These are phyloP conservation scores for Drosophila nebulosa DNA, from an alignment of 1,140 invertebrate genomes.

Conservation along the genomic window DNA sequence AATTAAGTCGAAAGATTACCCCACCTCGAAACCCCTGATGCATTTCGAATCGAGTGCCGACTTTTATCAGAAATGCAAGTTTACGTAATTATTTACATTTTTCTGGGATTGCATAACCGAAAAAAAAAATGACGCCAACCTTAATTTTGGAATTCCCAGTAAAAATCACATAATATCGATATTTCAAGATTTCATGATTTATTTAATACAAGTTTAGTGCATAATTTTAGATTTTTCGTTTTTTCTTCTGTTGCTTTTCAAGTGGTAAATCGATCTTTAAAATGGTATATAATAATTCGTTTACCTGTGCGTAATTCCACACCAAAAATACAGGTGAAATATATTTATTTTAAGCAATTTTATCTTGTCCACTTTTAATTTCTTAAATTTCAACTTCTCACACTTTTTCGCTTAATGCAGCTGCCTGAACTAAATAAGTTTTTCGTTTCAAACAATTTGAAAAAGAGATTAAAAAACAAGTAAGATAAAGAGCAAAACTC, in stretches of 20 bases:
- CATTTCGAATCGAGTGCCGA: conserved; percentile 7
- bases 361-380: too few species aligned
- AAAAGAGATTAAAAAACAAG: too few species aligned
- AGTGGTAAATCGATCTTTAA: too few species aligned
- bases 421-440: too few species aligned
- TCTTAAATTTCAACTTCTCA: too few species aligned
- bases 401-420: too few species aligned
- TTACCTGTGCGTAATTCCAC: too few species aligned
- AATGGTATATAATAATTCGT: too few species aligned
- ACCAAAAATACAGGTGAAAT: too few species aligned
- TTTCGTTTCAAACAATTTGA: too few species aligned
- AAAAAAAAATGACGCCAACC: background rate
- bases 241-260: background rate
- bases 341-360: too few species aligned
- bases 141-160: background rate
- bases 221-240: background rate
- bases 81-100: conserved; percentile 23
- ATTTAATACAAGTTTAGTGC: background rate
- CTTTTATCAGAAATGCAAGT: conserved; percentile 3
- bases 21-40: background rate
- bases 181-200: background rate
- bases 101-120: background rate
- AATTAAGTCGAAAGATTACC: conserved; percentile 17
- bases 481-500: too few species aligned
- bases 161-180: background rate